These are phyloP conservation scores for Abrostola triplasia DNA, from an alignment of 2,888 invertebrate genomes.

Conservation along the genomic window DNA sequence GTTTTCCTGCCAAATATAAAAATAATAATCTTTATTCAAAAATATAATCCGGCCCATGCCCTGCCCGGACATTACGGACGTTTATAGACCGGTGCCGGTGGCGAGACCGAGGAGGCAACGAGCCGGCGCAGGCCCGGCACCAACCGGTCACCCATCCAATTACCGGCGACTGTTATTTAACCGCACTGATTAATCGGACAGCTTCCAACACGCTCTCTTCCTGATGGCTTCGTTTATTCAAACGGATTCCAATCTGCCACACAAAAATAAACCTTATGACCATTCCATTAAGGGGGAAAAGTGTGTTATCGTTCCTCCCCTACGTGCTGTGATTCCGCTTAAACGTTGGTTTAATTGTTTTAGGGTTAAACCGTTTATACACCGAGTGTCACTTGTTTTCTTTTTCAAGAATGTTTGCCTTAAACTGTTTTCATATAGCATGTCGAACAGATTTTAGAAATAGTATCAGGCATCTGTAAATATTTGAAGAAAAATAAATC, in stretches of 20 bases:
- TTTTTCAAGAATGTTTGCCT: neutral
- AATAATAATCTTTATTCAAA: neutral
- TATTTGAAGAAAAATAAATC: no score
- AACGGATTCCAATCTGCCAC: neutral
- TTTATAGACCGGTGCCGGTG: conserved; percentile 7
- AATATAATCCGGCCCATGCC: neutral
- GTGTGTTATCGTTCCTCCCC: neutral
- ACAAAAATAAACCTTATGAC: neutral
- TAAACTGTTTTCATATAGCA: no score
- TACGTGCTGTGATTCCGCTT: neutral
- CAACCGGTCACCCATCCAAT: conserved; percentile 40
- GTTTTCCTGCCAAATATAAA: neutral
- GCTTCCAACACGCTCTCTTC: conserved; percentile 1
- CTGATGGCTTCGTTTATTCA: conserved; percentile 4
- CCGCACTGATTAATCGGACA: conserved; percentile 26
- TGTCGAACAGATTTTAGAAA: no score
- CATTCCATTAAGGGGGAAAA: neutral
- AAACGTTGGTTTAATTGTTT: conserved; percentile 3
- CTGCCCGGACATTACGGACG: conserved; percentile 1
- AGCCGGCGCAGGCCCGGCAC: conserved; percentile 14
- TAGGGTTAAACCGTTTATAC: neutral
- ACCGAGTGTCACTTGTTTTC: neutral
- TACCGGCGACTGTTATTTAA: conserved; percentile 39
- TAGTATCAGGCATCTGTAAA: no score
- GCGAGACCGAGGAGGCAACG: conserved; percentile 8